A percentile compares a stretch with the other conserved stretches of the same genome.
These are phyloP conservation scores for Philotrypesis tridentata DNA, from an alignment of 1,140 invertebrate genomes.

Conservation along the genomic window DNA sequence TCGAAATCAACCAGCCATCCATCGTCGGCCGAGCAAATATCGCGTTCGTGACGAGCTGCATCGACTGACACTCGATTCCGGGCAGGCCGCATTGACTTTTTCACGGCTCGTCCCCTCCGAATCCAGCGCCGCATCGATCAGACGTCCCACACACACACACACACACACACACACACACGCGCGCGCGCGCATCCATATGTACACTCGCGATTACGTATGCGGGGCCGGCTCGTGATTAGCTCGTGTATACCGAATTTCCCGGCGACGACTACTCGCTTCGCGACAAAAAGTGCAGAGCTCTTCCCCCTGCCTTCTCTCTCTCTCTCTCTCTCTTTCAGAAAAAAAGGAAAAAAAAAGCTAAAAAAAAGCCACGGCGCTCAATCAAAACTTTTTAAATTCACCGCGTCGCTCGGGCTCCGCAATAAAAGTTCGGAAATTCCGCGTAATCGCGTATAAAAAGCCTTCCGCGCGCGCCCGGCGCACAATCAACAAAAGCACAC, in stretches of 20 bases:
- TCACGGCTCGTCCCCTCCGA: background rate
- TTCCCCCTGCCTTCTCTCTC: background rate
- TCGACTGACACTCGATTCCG: background rate
- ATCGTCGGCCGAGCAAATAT: background rate
- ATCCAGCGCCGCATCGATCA: background rate
- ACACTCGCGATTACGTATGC: constrained; percentile 9
- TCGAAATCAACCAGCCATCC: background rate
- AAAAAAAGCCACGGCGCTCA: background rate
- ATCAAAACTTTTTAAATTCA: constrained; percentile 4
- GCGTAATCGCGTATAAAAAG: constrained; percentile 22
- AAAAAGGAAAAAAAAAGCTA: background rate
- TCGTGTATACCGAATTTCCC: no score
- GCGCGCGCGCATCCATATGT: background rate
- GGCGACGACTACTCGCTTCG: no score
- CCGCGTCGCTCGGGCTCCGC: background rate
- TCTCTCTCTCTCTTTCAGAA: no score
- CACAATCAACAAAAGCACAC: constrained; percentile 35
- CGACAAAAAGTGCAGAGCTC: background rate
- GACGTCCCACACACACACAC: background rate
- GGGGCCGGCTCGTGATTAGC: background rate
- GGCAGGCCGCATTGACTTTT: constrained; percentile 5
- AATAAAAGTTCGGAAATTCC: constrained; percentile 27
- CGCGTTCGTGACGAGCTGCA: background rate
- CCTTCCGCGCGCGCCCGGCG: background rate
- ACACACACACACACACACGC: no score